Evolutionary conservation across 2,797 vertebrate species (phyloP).

Genomic region (Danio jaintianensis): DNA sequence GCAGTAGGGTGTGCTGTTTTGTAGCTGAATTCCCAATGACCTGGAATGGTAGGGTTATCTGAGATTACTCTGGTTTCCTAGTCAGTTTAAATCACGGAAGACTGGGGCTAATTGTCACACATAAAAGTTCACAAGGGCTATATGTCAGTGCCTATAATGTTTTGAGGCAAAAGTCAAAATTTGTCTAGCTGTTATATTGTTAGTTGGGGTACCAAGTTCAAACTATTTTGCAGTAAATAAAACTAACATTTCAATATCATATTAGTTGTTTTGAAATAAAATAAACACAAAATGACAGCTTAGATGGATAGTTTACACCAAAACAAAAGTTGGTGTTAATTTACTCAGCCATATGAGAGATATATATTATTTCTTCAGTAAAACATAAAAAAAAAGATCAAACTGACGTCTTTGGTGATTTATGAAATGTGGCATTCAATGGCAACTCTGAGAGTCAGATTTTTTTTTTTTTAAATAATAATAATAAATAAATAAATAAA

Average conservation of each 20-base stretch:
- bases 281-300: not conserved
- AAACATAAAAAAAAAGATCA: too few relatives aligned
- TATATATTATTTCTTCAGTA: too few relatives aligned
- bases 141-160: slow-evolving; percentile 9
- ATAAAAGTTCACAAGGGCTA: not conserved
- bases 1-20: slow-evolving; percentile 65
- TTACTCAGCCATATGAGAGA: too few relatives aligned
- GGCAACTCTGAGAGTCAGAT: too few relatives aligned
- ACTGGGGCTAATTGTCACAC: slow-evolving; percentile 11
- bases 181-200: not conserved
- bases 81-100: slow-evolving; percentile 8
- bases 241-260: not conserved
- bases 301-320: not conserved
- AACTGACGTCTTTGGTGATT: too few relatives aligned
- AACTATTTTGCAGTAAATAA: not conserved
- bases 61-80: slow-evolving; percentile 5
- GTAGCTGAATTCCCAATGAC: slow-evolving; percentile 23
- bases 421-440: too few relatives aligned
- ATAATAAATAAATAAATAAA: too few relatives aligned
- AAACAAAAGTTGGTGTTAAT: too few relatives aligned
- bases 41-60: slow-evolving; percentile 20
- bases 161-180: not conserved
- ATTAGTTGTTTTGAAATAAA: not conserved
- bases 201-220: not conserved
- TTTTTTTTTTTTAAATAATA: too few relatives aligned